These are phyloP conservation scores for Silvanus unidentatus DNA, from an alignment of 2,888 invertebrate genomes.

Conservation along the genomic window DNA sequence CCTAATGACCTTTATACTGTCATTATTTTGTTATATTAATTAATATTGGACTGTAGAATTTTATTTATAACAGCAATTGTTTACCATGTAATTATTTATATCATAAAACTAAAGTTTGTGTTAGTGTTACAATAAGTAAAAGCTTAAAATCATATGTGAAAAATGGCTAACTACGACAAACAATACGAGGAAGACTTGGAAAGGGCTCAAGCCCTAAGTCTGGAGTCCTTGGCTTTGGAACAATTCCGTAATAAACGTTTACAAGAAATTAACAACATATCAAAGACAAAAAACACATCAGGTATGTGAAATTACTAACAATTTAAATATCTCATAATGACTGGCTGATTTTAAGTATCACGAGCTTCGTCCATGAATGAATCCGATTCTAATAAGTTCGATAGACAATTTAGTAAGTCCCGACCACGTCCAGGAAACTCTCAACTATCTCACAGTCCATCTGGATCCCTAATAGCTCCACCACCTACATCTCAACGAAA, in stretches of 20 bases:
- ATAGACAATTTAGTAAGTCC: conserved; percentile 48
- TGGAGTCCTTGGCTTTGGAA: conserved; percentile 79
- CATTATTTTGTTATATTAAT: too few species aligned
- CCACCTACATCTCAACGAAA: conserved; percentile 43
- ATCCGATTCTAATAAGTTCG: conserved; percentile 37
- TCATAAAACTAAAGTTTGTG: too few species aligned
- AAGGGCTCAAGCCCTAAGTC: conserved; percentile 79
- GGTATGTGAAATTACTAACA: conserved; percentile 22
- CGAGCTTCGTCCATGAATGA: conserved; percentile 42
- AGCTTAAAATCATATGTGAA: too few species aligned
- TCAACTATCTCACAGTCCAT: conserved; percentile 39
- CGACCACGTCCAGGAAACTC: conserved; percentile 56
- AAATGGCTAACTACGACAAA: conserved; percentile 62
- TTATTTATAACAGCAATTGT: too few species aligned
- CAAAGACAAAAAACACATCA: conserved; percentile 28
- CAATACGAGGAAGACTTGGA: conserved; percentile 83
- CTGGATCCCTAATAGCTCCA: conserved; percentile 47
- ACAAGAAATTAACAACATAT: conserved; percentile 34
- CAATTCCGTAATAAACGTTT: conserved; percentile 66
- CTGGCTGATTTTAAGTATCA: conserved; percentile 29
- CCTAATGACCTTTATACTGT: too few species aligned
- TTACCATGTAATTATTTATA: too few species aligned
- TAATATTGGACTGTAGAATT: too few species aligned
- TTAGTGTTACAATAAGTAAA: too few species aligned
- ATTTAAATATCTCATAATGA: neutral